These are phyloP conservation scores for Zygothrica quintamaculata DNA, from an alignment of 2,888 invertebrate species.

Conservation along the genomic window DNA sequence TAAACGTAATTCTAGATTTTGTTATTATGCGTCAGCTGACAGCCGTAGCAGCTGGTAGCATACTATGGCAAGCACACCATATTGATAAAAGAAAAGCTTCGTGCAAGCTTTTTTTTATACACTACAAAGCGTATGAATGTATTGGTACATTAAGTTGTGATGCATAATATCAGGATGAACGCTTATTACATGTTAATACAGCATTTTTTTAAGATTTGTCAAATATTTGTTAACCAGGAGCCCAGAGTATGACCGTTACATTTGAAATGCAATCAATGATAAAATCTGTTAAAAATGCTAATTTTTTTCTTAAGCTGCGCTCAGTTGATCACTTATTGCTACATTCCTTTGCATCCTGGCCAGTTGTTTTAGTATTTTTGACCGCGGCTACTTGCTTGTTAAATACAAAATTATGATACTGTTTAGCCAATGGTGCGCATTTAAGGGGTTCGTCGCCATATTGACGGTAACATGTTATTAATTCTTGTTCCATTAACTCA, in stretches of 20 bases:
- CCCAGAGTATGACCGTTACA: too few relatives aligned
- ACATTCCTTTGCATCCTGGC: slow-evolving; percentile 10
- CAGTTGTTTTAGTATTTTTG: slow-evolving; percentile 20
- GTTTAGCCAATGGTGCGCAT: slow-evolving; percentile 54
- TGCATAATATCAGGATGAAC: too few relatives aligned
- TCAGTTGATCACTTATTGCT: slow-evolving; percentile 9
- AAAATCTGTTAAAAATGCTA: too few relatives aligned
- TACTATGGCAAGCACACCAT: neutral
- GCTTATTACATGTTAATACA: too few relatives aligned
- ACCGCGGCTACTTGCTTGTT: slow-evolving; percentile 43
- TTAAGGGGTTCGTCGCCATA: slow-evolving; percentile 52
- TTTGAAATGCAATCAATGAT: too few relatives aligned
- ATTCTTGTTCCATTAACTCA: slow-evolving; percentile 43
- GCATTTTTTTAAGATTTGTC: too few relatives aligned
- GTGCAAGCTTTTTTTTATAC: neutral
- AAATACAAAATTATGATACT: slow-evolving; percentile 63
- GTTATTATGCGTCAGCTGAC: slow-evolving; percentile 38
- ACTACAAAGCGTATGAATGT: too few relatives aligned
- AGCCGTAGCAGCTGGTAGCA: slow-evolving; percentile 1
- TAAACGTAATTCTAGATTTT: slow-evolving; percentile 22
- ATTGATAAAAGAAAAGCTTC: neutral
- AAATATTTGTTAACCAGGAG: too few relatives aligned
- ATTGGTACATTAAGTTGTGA: too few relatives aligned
- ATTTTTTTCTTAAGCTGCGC: too few relatives aligned
- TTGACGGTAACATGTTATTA: slow-evolving; percentile 55